Evolutionary conservation across 2,113 vertebrate genomes (phyloP), one percentile per base, ranked within the genome.

Genomic region (Brienomyrus longianalis): DNA sequence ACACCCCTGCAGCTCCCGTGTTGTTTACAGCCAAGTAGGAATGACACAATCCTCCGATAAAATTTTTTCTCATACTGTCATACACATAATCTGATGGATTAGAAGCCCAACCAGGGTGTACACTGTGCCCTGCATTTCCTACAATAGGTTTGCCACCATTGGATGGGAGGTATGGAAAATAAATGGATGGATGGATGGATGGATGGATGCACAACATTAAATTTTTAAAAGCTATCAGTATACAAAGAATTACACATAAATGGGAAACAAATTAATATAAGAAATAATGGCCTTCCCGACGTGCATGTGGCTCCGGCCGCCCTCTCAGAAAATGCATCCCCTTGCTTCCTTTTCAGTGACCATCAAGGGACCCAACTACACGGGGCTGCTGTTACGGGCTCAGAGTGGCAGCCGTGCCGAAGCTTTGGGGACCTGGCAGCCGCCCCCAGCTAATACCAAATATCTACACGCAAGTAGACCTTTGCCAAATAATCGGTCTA

Each of bases 351-450:
- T 90, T 85, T 31, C 86, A 96, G 96, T 96, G 89, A 93, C 92
- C 6, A 93, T 96, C 66, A n/a, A 90, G 21, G 95, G 95, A 70
- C 93, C 94, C 11, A 88, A 83, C 1, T 96, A 96, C 88, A 89
- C 77, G 51, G 95, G 95, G 0, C 86, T 95, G 51, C 91, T 96
- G 13, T 86, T 96, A 51, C 91, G 95, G 74, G 94, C 93, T 74
- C 92, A 93, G 4, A 92, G 89, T 6, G 90, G 45, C 17, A 50
- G 70, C 5, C 89, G 45, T 84, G 80, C 83, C 0, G 70, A 89
- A 0, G 92, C 94, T 15, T 86, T 95, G 77, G 96, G 95, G 21
- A 92, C 59, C 35, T 97, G 95, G 95, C 88, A 90, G 9, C 27
- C 39, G 0, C 94, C 94, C 70, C 95, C 95, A 17, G 48, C 90